Evolutionary conservation across 2,888 invertebrate genomes (phyloP).

Genomic region (Andrena flavipes): DNA sequence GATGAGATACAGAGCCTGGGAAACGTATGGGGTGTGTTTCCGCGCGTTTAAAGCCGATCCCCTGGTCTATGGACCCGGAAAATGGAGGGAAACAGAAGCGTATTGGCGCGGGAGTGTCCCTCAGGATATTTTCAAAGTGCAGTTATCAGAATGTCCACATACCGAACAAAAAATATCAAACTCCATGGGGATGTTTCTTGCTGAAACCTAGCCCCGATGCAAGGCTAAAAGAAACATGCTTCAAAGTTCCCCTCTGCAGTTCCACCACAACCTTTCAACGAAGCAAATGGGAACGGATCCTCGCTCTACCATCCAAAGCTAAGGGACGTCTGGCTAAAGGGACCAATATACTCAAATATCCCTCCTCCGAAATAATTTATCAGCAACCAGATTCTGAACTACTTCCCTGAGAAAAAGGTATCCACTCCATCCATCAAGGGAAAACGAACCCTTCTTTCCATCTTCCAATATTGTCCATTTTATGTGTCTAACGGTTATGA

Average conservation of each 20-base stretch:
- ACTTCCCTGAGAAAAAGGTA: too few relatives aligned
- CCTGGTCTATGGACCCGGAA: background rate
- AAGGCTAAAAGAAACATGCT: background rate
- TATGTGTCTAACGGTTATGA: background rate
- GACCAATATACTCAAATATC: background rate
- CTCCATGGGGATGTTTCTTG: background rate
- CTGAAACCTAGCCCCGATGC: constrained; percentile 8
- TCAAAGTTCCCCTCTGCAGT: constrained; percentile 1
- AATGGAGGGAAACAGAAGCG: background rate
- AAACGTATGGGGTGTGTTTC: background rate
- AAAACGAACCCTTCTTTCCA: background rate
- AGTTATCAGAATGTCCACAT: background rate
- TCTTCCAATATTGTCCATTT: background rate
- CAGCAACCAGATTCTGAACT: too few relatives aligned
- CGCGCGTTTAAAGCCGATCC: background rate
- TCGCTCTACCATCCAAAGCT: background rate
- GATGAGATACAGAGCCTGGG: constrained; percentile 3
- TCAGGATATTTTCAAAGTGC: background rate
- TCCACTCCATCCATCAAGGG: too few relatives aligned
- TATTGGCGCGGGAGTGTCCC: background rate
- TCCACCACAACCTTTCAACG: background rate
- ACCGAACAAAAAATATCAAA: background rate
- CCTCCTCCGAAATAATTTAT: background rate
- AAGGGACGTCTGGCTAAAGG: background rate
- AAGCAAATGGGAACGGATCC: background rate